These are phyloP conservation scores for Meliscaeva auricollis DNA, from an alignment of 2,888 invertebrate genomes.

Conservation along the genomic window DNA sequence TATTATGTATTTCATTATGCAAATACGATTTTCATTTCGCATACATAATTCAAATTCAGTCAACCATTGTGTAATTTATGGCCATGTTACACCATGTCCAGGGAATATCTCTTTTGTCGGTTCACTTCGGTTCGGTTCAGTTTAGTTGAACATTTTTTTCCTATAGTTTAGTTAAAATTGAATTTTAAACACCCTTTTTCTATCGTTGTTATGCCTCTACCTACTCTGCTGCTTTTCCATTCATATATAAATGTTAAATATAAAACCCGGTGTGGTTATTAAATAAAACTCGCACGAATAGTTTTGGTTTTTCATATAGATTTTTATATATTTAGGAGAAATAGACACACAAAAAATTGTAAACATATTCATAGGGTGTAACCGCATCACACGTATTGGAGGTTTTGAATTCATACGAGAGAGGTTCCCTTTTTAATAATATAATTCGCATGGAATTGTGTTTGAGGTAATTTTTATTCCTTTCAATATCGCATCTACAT, in stretches of 20 bases:
- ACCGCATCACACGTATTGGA: conserved; percentile 64
- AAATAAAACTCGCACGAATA: conserved; percentile 67
- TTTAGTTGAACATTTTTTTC: conserved; percentile 26
- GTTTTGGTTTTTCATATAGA: conserved; percentile 34
- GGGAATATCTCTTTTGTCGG: conserved; percentile 45
- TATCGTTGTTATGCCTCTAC: conserved; percentile 27
- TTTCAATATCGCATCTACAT: too few relatives aligned
- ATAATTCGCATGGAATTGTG: conserved; percentile 15
- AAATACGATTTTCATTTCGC: conserved; percentile 69
- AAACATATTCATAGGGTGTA: conserved; percentile 38
- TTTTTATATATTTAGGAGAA: too few relatives aligned
- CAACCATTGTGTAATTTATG: conserved; percentile 73
- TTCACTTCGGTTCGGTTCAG: conserved; percentile 10
- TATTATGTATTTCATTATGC: conserved; percentile 63
- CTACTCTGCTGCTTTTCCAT: not conserved
- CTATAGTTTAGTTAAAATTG: conserved; percentile 58
- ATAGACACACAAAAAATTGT: conserved; percentile 20
- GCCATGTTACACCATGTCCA: conserved; percentile 58
- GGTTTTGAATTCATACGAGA: conserved; percentile 28
- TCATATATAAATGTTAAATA: conserved; percentile 37
- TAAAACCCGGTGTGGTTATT: conserved; percentile 67
- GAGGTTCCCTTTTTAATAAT: conserved; percentile 9
- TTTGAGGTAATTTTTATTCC: too few relatives aligned
- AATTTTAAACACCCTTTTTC: conserved; percentile 69
- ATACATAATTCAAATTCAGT: conserved; percentile 75